Conservation (phyloP, 2,113 vertebrate genomes). For the Tylochromis polylepis region DNA sequence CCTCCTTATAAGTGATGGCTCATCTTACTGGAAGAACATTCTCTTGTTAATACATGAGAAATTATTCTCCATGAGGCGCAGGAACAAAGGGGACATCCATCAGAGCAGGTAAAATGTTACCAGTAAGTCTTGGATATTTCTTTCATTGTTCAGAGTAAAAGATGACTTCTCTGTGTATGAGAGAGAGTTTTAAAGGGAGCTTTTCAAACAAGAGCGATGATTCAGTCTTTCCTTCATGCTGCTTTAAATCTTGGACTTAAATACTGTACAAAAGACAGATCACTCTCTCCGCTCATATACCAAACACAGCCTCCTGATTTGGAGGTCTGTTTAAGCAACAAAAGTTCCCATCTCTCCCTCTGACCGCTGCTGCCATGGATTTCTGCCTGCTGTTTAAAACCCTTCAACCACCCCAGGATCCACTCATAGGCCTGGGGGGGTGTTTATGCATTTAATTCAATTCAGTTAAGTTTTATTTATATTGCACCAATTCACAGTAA, state of each 20-base stretch:
- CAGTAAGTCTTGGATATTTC: neutral
- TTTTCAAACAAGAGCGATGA: neutral
- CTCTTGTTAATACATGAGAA: neutral
- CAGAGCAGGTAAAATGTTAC: neutral
- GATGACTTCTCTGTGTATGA: neutral
- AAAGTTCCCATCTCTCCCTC: neutral
- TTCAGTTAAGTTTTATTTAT: neutral
- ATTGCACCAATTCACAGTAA: neutral
- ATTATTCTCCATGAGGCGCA: neutral
- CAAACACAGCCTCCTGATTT: neutral
- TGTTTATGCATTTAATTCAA: neutral
- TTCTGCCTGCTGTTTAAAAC: neutral
- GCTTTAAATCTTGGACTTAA: neutral
- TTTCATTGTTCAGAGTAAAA: neutral
- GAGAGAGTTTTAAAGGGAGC: neutral
- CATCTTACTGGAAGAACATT: neutral
- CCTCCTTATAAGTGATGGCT: neutral
- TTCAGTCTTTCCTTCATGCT: neutral
- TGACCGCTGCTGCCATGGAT: neutral
- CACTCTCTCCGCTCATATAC: neutral
- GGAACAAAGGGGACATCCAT: neutral
- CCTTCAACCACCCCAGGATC: neutral
- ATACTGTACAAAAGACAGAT: neutral
- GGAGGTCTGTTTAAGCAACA: neutral
- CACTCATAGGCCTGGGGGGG: rapidly evolving